phyloP scores from a whole-genome alignment of 2,888 invertebrate genomes.

The Marasmarcha lunaedactyla region DNA sequence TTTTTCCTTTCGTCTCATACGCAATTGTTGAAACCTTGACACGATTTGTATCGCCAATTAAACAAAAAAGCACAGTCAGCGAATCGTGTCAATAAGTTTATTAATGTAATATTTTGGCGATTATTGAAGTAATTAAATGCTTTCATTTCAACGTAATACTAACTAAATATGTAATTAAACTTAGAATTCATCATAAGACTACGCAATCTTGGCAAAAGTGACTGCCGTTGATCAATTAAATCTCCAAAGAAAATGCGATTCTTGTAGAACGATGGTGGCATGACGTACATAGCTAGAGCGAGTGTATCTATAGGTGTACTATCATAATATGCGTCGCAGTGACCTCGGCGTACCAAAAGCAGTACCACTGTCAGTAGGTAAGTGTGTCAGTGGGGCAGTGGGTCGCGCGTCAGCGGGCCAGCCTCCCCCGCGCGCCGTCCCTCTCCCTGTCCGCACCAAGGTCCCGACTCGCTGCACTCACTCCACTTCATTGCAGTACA shows the following conservation, averaged over 20 bases:
- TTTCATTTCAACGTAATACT: too few relatives aligned
- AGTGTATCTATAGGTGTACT: background rate
- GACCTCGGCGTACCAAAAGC: slow-evolving; percentile 66
- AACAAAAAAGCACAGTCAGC: background rate
- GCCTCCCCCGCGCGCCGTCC: slow-evolving; percentile 36
- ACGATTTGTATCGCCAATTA: slow-evolving; percentile 18
- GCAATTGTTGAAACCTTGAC: slow-evolving; percentile 47
- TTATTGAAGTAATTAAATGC: too few relatives aligned
- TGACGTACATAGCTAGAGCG: too few relatives aligned
- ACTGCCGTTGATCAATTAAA: too few relatives aligned
- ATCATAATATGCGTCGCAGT: slow-evolving; percentile 43
- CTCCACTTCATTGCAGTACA: slow-evolving; percentile 35
- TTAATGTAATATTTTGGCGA: too few relatives aligned
- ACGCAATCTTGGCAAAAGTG: too few relatives aligned
- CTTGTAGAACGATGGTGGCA: too few relatives aligned
- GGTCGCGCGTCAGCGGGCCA: slow-evolving; percentile 66
- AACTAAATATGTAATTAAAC: too few relatives aligned
- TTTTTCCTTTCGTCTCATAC: slow-evolving; percentile 53
- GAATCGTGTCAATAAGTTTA: too few relatives aligned
- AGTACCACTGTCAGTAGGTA: slow-evolving; percentile 70
- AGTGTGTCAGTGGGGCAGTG: slow-evolving; percentile 69
- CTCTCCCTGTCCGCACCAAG: slow-evolving; percentile 35
- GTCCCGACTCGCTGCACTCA: slow-evolving; percentile 57
- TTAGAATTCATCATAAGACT: too few relatives aligned
- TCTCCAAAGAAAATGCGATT: too few relatives aligned